Percentiles rank a stretch among this genome's conserved stretches.
Evolutionary conservation across 2,888 invertebrate genomes (phyloP).

Genomic region (Mayetiola destructor): DNA sequence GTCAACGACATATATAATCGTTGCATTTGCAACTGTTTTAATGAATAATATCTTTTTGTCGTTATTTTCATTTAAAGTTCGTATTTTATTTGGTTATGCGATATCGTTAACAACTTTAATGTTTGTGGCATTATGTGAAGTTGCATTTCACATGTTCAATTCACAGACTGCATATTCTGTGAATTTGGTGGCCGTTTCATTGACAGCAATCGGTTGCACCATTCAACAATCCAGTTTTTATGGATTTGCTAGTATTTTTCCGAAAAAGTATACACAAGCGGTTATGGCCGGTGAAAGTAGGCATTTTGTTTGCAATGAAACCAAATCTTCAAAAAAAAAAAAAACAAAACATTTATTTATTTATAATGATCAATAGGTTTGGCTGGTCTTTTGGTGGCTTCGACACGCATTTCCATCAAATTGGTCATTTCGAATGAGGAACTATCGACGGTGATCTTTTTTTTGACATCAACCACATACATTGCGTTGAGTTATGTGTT

Average conservation of each 20-base stretch:
- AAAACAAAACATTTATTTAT: neutral
- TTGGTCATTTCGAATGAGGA: slow-evolving; percentile 59
- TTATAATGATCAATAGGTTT: slow-evolving; percentile 21
- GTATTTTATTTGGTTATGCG: slow-evolving; percentile 77
- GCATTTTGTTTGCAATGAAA: slow-evolving; percentile 15
- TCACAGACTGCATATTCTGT: slow-evolving; percentile 65
- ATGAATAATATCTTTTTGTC: slow-evolving; percentile 75
- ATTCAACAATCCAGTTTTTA: slow-evolving; percentile 91
- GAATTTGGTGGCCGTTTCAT: slow-evolving; percentile 68
- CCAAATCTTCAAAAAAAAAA: neutral
- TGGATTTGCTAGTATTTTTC: slow-evolving; percentile 84
- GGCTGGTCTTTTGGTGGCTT: slow-evolving; percentile 71
- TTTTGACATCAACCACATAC: slow-evolving; percentile 61
- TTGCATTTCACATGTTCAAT: slow-evolving; percentile 73
- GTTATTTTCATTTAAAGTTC: slow-evolving; percentile 61
- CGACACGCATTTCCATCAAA: slow-evolving; percentile 73
- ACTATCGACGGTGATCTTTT: slow-evolving; percentile 75
- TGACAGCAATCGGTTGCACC: slow-evolving; percentile 75
- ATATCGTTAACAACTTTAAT: slow-evolving; percentile 67
- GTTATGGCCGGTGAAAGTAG: slow-evolving; percentile 89
- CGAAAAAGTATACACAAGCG: slow-evolving; percentile 75
- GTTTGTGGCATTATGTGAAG: slow-evolving; percentile 72
- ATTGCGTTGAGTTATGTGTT: slow-evolving; percentile 62
- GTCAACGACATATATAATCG: slow-evolving; percentile 81
- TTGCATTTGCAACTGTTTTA: slow-evolving; percentile 74